A percentile compares a stretch with the other conserved stretches of the same genome.
These are phyloP conservation scores for Hetaerina americana DNA, from an alignment of 1,140 invertebrate species.

Conservation along the genomic window DNA sequence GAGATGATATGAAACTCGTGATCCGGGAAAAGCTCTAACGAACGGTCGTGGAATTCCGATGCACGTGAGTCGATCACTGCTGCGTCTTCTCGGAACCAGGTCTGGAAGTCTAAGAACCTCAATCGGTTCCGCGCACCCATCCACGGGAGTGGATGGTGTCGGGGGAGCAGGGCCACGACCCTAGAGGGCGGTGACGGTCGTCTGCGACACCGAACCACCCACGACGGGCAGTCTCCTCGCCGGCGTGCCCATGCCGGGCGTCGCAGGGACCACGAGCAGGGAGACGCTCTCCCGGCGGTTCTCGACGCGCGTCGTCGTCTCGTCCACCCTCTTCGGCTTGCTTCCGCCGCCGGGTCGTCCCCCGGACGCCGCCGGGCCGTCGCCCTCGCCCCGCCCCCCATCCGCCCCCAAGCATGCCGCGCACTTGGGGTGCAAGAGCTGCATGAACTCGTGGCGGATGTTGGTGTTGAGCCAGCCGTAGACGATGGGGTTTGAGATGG, in stretches of 20 bases:
- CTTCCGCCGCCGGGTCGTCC: neutral
- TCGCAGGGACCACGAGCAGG: neutral
- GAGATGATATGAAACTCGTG: no score
- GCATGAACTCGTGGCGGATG: constrained; percentile 28
- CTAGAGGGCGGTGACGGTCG: neutral
- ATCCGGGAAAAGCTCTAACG: no score
- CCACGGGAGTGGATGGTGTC: no score
- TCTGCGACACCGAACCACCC: neutral
- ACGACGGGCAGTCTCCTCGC: neutral
- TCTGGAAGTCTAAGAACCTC: no score
- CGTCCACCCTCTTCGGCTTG: neutral
- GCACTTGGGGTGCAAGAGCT: constrained; percentile 20
- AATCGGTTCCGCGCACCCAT: no score
- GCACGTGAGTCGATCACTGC: no score
- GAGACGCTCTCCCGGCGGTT: neutral
- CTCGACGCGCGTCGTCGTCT: neutral
- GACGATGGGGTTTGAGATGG: constrained; percentile 37
- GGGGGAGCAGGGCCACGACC: no score
- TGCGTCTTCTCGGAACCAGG: no score
- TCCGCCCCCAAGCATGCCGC: neutral
- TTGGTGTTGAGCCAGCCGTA: constrained; percentile 40
- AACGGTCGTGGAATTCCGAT: no score
- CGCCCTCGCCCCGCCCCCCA: neutral
- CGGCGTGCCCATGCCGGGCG: neutral
- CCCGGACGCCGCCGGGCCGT: neutral